Evolutionary conservation across 2,797 vertebrate species (phyloP).

Genomic region (Acanthurus lineatus): DNA sequence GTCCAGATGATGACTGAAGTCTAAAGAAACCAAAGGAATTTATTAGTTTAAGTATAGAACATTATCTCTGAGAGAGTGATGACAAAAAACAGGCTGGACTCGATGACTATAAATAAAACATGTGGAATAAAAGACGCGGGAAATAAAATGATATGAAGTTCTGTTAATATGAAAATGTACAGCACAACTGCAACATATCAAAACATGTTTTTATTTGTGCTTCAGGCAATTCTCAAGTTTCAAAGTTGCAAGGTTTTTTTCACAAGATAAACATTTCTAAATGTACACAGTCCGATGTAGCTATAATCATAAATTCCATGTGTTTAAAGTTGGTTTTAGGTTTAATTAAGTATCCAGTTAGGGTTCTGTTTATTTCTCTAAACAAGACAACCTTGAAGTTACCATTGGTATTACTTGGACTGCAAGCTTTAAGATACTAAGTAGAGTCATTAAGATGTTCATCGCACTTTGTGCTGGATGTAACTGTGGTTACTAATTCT

Average conservation of each 20-base stretch:
- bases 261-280: not conserved
- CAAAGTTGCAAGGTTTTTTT: no score
- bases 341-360: slow-evolving; percentile 40
- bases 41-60: no score
- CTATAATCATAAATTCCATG: slow-evolving; percentile 7
- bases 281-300: not conserved
- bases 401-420: slow-evolving; percentile 4
- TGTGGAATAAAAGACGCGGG: not conserved
- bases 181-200: no score
- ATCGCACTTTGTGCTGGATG: not conserved
- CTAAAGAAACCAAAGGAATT: no score
- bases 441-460: slow-evolving; percentile 10
- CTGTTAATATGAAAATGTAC: not conserved
- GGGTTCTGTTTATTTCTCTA: slow-evolving; percentile 27
- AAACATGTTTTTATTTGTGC: no score
- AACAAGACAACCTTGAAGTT: slow-evolving; percentile 1
- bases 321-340: not conserved
- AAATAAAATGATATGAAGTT: not conserved
- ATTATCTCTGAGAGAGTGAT: no score
- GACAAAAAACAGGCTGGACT: not conserved
- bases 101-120: not conserved
- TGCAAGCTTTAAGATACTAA: not conserved
- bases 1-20: no score
- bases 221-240: no score
- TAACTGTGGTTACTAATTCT: slow-evolving; percentile 7